phyloP scores from a whole-genome alignment of 2,113 vertebrate genomes.

The Crotalus helleri region DNA sequence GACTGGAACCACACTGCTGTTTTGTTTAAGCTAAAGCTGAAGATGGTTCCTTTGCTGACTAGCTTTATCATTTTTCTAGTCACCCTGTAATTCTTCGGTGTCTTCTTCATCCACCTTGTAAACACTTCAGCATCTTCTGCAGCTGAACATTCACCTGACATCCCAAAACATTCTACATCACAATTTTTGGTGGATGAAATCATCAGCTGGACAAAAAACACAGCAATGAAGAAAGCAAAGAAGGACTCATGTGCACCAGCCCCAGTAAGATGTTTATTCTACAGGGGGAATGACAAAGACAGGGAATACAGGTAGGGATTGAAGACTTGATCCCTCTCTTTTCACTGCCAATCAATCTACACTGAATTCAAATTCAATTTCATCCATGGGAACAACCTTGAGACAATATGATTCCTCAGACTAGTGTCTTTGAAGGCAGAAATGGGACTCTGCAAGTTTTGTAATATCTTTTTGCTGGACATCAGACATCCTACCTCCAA shows the following conservation, averaged over 20 bases:
- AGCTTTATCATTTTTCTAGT: neutral
- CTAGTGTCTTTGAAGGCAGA: neutral
- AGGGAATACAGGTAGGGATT: neutral
- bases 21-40: neutral
- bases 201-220: neutral
- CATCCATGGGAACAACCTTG: neutral
- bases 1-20: neutral
- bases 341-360: neutral
- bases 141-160: neutral
- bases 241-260: neutral
- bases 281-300: neutral
- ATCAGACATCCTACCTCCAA: neutral
- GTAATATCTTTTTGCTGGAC: neutral
- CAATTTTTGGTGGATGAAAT: neutral
- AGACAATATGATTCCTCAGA: neutral
- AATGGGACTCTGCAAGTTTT: neutral
- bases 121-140: neutral
- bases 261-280: neutral
- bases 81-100: neutral
- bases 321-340: neutral
- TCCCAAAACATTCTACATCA: neutral
- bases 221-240: neutral
- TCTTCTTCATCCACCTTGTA: neutral
- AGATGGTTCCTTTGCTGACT: neutral
- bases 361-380: neutral